Evolutionary conservation across 2,797 vertebrate species (phyloP).

Genomic region (Sebastolobus alascanus): DNA sequence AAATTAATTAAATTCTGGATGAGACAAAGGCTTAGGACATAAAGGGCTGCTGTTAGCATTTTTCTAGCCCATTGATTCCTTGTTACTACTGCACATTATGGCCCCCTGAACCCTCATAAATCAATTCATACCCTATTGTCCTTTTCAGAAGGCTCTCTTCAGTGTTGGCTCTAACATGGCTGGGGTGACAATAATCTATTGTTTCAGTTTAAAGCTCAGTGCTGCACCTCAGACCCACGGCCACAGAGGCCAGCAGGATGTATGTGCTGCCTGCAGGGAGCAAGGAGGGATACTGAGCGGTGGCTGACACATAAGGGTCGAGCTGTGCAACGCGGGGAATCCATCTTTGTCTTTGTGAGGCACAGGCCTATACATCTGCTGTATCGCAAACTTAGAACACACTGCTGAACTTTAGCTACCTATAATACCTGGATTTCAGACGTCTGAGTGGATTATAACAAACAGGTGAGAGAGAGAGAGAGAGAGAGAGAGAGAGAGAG

Average conservation of each 20-base stretch:
- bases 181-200: constrained; percentile 87
- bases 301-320: constrained; percentile 63
- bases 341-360: constrained; percentile 66
- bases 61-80: constrained; percentile 91
- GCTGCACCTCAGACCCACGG: constrained; percentile 74
- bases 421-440: constrained; percentile 37
- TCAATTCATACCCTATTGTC: constrained; percentile 88
- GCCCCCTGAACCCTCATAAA: constrained; percentile 87
- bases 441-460: constrained; percentile 26
- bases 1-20: constrained; percentile 87
- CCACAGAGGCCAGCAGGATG: constrained; percentile 75
- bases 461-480: constrained; percentile 17
- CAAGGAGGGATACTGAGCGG: constrained; percentile 41
- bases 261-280: constrained; percentile 77
- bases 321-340: constrained; percentile 58
- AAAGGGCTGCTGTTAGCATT: constrained; percentile 91
- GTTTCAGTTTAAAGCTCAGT: constrained; percentile 83
- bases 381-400: constrained; percentile 49
- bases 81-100: constrained; percentile 90
- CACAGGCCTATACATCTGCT: constrained; percentile 27
- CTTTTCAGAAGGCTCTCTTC: constrained; percentile 83
- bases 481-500: not conserved
- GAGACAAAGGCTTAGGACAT: constrained; percentile 86
- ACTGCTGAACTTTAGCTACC: not conserved
- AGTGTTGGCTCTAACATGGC: constrained; percentile 79